Conservation (phyloP, 2,888 invertebrate genomes). For the Nowickia ferox region DNA sequence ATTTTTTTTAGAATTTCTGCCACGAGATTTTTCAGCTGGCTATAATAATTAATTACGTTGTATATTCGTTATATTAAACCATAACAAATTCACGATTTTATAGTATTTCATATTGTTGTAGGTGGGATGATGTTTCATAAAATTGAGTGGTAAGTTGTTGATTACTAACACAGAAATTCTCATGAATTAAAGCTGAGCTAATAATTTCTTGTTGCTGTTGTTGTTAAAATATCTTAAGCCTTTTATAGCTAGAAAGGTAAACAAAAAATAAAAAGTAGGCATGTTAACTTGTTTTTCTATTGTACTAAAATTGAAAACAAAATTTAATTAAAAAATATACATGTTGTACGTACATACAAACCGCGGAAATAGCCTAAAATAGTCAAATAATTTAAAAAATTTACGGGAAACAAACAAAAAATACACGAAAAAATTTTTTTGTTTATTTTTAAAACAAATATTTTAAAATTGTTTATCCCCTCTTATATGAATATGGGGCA, state of each 20-base stretch:
- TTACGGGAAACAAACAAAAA: not conserved
- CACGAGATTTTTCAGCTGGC: not conserved
- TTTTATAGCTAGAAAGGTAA: constrained; percentile 46
- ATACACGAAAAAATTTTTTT: not conserved
- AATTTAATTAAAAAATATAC: not conserved
- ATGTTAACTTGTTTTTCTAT: not conserved
- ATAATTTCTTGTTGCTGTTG: constrained; percentile 16
- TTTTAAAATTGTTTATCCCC: not conserved
- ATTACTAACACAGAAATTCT: constrained; percentile 49
- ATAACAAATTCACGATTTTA: constrained; percentile 20
- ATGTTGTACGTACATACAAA: constrained; percentile 6
- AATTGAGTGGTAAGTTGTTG: constrained; percentile 2
- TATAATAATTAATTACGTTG: not conserved
- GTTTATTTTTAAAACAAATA: not conserved
- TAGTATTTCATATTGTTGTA: constrained; percentile 19
- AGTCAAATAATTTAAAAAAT: constrained; percentile 45
- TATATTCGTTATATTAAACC: not conserved
- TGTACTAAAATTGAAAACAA: not conserved
- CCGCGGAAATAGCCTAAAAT: constrained; percentile 37
- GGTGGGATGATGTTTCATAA: constrained; percentile 37
- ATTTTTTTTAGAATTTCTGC: constrained; percentile 8
- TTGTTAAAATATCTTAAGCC: constrained; percentile 28
- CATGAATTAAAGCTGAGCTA: constrained; percentile 42
- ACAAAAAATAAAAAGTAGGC: constrained; percentile 25
- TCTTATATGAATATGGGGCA: constrained; percentile 1